Conservation (phyloP, 2,113 vertebrate species). For the Theropithecus gelada region DNA sequence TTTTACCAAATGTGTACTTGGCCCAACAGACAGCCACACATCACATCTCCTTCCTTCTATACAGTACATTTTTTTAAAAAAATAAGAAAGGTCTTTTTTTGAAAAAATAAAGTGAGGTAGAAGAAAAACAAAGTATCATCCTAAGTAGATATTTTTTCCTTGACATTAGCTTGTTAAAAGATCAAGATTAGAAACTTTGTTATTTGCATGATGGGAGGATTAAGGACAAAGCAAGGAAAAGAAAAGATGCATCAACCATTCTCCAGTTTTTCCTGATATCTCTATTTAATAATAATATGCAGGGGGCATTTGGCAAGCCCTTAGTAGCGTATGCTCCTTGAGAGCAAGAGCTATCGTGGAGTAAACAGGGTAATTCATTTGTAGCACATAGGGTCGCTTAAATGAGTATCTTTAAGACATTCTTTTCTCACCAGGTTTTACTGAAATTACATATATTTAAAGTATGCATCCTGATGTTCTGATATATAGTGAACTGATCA, state of each 20-base stretch:
- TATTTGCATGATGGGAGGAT: background rate
- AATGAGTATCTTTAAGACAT: background rate
- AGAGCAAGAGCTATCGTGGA: background rate
- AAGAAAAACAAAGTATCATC: background rate
- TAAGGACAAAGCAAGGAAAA: background rate
- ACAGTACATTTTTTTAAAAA: background rate
- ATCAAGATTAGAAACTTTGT: background rate
- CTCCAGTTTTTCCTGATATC: background rate
- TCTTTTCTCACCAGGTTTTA: background rate
- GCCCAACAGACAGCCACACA: background rate
- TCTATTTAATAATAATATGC: background rate
- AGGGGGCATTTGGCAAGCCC: background rate
- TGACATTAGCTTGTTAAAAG: background rate
- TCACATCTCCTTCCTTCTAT: background rate
- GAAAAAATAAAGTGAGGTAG: background rate
- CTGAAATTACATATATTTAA: background rate
- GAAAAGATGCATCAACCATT: background rate
- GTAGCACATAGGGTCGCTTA: background rate
- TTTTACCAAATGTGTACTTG: constrained; percentile 9
- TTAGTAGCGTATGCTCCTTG: background rate
- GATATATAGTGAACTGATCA: background rate
- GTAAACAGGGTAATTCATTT: background rate
- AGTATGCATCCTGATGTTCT: background rate
- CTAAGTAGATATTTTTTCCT: background rate
- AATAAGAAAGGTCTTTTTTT: background rate